Percentiles rank a stretch among this genome's conserved stretches.
Conservation (phyloP, 2,113 vertebrate genomes). For the Trematocara nigrifrons region DNA sequence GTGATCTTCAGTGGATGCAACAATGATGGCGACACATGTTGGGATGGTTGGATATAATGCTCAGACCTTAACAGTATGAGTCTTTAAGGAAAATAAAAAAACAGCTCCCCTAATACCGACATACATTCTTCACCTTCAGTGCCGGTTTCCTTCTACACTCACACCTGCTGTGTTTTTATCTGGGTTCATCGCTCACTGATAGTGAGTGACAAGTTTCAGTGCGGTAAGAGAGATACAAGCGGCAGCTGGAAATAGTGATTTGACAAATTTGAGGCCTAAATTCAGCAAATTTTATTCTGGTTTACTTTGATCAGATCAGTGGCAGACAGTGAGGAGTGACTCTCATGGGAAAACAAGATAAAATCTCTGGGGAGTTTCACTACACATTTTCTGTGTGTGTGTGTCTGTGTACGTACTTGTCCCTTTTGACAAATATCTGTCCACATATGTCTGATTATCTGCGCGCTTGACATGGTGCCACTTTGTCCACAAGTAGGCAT, state of each 20-base stretch:
- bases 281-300: constrained; percentile 17
- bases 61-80: constrained; percentile 18
- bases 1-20: not conserved
- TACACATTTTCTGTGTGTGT: not conserved
- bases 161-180: not conserved
- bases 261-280: constrained; percentile 28
- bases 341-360: constrained; percentile 8
- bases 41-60: not conserved
- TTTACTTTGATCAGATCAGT: constrained; percentile 41
- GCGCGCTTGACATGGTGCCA: not conserved
- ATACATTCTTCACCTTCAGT: not conserved
- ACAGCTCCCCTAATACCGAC: not conserved
- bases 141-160: not conserved
- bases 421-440: not conserved
- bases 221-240: not conserved
- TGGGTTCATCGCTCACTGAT: not conserved
- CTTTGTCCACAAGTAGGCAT: not conserved
- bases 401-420: not conserved
- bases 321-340: constrained; percentile 7
- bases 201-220: constrained; percentile 27
- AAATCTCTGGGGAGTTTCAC: not conserved
- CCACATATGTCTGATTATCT: not conserved
- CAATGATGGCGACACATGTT: constrained; percentile 7
- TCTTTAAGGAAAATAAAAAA: not conserved
- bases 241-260: constrained; percentile 4